phyloP scores from a whole-genome alignment of 1,140 invertebrate species.

The Colletes gigas region DNA sequence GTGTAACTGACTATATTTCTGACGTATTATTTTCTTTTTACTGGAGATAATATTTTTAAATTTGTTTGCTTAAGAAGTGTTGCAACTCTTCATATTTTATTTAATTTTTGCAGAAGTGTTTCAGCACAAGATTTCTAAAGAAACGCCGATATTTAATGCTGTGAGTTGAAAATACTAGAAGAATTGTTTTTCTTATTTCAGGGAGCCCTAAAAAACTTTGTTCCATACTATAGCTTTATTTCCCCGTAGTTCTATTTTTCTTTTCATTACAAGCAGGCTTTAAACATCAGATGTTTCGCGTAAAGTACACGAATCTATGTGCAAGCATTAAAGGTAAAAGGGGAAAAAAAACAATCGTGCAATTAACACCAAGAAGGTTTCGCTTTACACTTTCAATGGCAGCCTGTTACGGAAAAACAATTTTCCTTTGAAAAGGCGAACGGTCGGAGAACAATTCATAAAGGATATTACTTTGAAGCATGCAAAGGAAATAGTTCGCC shows the following conservation, averaged over 20 bases:
- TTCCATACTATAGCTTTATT: too few relatives aligned
- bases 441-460: conserved; percentile 36
- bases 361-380: not conserved
- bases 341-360: not conserved
- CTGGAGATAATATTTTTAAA: not conserved
- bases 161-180: too few relatives aligned
- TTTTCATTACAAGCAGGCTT: too few relatives aligned
- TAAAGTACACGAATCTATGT: not conserved
- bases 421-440: conserved; percentile 17
- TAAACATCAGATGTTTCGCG: too few relatives aligned
- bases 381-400: not conserved
- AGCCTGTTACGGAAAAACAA: conserved; percentile 12
- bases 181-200: too few relatives aligned
- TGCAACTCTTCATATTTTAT: too few relatives aligned
- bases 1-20: not conserved
- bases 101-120: too few relatives aligned
- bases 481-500: conserved; percentile 5
- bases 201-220: too few relatives aligned
- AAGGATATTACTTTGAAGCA: conserved; percentile 15
- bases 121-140: not conserved
- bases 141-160: not conserved
- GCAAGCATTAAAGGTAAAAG: not conserved
- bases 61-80: too few relatives aligned
- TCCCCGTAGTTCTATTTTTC: too few relatives aligned
- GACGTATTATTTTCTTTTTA: not conserved